A percentile compares a stretch with the other conserved stretches of the same genome.
phyloP scores from a whole-genome alignment of 2,797 vertebrate genomes.

The Myiothlypis coronata region DNA sequence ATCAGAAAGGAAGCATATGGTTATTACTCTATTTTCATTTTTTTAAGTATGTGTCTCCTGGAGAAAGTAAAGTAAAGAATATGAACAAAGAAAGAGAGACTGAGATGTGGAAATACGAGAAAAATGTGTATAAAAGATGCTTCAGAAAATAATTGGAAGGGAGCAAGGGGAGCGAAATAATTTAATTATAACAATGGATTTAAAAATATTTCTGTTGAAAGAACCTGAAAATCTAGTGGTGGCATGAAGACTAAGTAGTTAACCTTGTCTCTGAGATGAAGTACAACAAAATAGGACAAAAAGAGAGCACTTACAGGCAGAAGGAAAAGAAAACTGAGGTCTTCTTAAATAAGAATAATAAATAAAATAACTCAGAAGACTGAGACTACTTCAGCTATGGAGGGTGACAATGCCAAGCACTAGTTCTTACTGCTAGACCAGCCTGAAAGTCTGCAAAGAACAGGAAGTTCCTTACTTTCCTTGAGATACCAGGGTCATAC shows the following conservation, averaged over 20 bases:
- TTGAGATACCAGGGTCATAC: neutral
- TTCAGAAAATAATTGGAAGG: neutral
- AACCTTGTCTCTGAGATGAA: neutral
- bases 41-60: neutral
- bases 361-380: too few relatives aligned
- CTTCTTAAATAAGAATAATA: too few relatives aligned
- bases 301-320: neutral
- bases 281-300: neutral
- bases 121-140: neutral
- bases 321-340: neutral
- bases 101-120: neutral
- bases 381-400: neutral
- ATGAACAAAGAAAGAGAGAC: neutral
- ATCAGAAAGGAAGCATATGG: neutral
- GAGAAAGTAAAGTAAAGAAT: neutral
- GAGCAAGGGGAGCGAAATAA: neutral
- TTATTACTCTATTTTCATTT: neutral
- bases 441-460: neutral
- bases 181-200: neutral
- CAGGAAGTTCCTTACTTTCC: neutral
- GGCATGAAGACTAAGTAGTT: neutral
- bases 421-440: neutral
- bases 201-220: neutral
- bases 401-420: neutral
- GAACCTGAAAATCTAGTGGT: neutral